phyloP scores from a whole-genome alignment of 2,113 vertebrate genomes.

The Anseranas semipalmata region DNA sequence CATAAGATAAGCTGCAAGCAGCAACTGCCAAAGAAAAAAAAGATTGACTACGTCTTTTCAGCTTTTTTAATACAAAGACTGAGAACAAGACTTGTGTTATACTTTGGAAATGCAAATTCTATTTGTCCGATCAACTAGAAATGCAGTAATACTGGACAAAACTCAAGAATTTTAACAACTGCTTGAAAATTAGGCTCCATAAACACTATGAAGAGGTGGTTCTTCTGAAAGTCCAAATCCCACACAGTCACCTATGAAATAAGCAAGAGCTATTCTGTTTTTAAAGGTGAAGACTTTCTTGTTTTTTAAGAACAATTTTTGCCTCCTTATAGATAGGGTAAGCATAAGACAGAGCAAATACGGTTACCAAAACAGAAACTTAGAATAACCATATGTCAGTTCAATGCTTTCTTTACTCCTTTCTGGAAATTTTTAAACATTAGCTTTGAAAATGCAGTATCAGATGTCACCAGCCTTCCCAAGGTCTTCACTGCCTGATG shows the following conservation, averaged over 20 bases:
- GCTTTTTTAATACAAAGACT: neutral
- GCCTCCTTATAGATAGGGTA: neutral
- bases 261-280: neutral
- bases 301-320: neutral
- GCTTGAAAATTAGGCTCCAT: neutral
- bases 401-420: neutral
- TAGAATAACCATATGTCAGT: neutral
- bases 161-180: neutral
- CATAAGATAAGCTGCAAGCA: neutral
- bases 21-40: neutral
- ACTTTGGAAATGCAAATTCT: neutral
- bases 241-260: neutral
- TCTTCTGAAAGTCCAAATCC: neutral
- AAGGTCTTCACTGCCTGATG: neutral
- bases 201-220: neutral
- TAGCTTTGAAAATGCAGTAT: neutral
- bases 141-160: neutral
- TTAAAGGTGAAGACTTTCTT: neutral
- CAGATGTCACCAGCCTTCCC: neutral
- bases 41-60: fast-evolving
- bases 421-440: neutral
- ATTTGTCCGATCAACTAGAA: neutral
- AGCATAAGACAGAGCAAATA: neutral
- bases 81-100: neutral
- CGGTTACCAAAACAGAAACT: neutral